These are phyloP conservation scores for Cyclophora punctaria DNA, from an alignment of 2,888 invertebrate genomes.

Conservation along the genomic window DNA sequence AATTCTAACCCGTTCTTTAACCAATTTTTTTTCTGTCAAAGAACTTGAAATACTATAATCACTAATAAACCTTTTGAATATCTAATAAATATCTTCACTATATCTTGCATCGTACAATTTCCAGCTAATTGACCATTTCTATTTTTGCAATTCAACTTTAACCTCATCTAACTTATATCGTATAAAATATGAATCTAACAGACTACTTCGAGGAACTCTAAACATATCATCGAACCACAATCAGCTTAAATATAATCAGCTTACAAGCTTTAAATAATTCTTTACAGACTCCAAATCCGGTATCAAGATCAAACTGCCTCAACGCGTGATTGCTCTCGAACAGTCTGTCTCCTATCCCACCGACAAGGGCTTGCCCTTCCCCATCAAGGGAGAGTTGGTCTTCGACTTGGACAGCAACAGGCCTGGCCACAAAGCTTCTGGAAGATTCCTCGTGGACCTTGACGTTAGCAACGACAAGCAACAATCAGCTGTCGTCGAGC, in stretches of 20 bases:
- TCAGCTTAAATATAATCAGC: too few relatives aligned
- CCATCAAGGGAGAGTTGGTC: slow-evolving; percentile 76
- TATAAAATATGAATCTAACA: too few relatives aligned
- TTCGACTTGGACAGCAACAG: slow-evolving; percentile 83
- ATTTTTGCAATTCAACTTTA: too few relatives aligned
- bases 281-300: slow-evolving; percentile 55
- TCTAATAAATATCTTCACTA: too few relatives aligned
- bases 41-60: too few relatives aligned
- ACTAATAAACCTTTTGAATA: too few relatives aligned
- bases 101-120: too few relatives aligned
- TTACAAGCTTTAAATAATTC: neutral
- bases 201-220: neutral
- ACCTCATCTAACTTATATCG: too few relatives aligned
- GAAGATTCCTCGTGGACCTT: slow-evolving; percentile 72
- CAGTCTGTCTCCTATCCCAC: slow-evolving; percentile 64
- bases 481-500: slow-evolving; percentile 68
- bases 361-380: slow-evolving; percentile 66
- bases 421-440: slow-evolving; percentile 79
- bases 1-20: too few relatives aligned
- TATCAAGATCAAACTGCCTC: slow-evolving; percentile 79
- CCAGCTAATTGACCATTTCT: too few relatives aligned
- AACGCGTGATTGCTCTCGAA: slow-evolving; percentile 79
- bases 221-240: too few relatives aligned
- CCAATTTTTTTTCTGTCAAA: too few relatives aligned
- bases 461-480: slow-evolving; percentile 57